Conservation (phyloP, 2,888 invertebrate species). For the Linyphia triangularis region DNA sequence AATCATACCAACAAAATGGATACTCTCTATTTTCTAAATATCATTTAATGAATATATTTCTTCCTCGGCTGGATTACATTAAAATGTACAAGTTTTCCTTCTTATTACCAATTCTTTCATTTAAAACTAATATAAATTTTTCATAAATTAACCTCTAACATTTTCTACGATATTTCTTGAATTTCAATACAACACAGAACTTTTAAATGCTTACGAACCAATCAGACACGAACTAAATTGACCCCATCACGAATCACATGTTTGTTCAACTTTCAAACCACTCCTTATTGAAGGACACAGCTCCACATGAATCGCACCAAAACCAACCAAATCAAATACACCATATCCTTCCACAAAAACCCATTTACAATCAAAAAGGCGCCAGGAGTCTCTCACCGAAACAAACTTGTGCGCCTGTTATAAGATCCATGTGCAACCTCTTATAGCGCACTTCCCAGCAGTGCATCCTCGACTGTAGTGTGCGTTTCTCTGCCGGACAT, state of each 20-base stretch:
- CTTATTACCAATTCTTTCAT: no score
- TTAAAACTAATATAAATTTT: no score
- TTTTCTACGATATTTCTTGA: no score
- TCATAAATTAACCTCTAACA: no score
- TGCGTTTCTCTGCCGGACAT: slow-evolving; percentile 29
- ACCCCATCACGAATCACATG: slow-evolving; percentile 22
- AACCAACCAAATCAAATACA: not conserved
- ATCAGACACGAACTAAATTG: not conserved
- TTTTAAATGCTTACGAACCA: not conserved
- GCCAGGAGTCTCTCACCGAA: not conserved
- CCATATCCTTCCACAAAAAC: not conserved
- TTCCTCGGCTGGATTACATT: no score
- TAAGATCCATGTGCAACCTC: not conserved
- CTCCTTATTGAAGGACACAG: not conserved
- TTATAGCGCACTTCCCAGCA: slow-evolving; percentile 20
- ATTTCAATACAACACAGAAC: no score
- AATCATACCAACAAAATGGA: no score
- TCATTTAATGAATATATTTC: no score
- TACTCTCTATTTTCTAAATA: no score
- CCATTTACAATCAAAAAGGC: not conserved
- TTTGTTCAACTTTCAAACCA: not conserved
- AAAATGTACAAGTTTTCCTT: no score
- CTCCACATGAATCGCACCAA: not conserved
- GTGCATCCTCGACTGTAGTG: slow-evolving; percentile 2
- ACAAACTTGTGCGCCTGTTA: slow-evolving; percentile 9